Percentiles rank a stretch among this genome's conserved stretches.
Evolutionary conservation across 2,113 vertebrate species (phyloP).

Genomic region (Abramis brama): DNA sequence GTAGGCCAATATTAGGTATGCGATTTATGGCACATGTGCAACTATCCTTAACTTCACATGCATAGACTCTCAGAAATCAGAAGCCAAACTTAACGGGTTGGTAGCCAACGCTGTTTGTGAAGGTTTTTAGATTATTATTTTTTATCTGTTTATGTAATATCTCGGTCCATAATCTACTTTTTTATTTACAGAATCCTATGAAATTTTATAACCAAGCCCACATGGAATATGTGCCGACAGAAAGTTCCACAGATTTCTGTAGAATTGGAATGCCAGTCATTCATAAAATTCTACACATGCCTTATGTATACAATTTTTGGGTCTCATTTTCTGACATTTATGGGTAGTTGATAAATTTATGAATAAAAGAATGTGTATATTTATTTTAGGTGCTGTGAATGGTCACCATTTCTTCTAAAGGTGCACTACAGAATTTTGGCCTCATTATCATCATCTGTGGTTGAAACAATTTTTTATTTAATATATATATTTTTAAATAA

Average conservation of each 20-base stretch:
- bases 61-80: neutral
- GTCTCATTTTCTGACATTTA: neutral
- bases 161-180: neutral
- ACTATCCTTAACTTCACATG: conserved; percentile 18
- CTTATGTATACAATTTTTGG: neutral
- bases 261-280: neutral
- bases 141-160: neutral
- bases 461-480: too few species aligned
- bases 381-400: neutral
- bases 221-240: neutral
- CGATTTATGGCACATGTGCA: conserved; percentile 49
- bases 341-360: neutral
- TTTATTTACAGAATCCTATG: neutral
- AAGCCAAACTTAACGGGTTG: neutral
- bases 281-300: neutral
- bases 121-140: neutral
- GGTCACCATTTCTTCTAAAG: neutral
- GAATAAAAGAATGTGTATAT: too few species aligned
- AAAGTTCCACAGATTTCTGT: neutral
- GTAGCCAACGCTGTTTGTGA: neutral
- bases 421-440: neutral
- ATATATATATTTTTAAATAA: neutral
- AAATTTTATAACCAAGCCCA: neutral
- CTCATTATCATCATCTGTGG: neutral
- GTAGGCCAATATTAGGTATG: conserved; percentile 54